phyloP scores from a whole-genome alignment of 2,888 invertebrate species.

The Rapana venosa region DNA sequence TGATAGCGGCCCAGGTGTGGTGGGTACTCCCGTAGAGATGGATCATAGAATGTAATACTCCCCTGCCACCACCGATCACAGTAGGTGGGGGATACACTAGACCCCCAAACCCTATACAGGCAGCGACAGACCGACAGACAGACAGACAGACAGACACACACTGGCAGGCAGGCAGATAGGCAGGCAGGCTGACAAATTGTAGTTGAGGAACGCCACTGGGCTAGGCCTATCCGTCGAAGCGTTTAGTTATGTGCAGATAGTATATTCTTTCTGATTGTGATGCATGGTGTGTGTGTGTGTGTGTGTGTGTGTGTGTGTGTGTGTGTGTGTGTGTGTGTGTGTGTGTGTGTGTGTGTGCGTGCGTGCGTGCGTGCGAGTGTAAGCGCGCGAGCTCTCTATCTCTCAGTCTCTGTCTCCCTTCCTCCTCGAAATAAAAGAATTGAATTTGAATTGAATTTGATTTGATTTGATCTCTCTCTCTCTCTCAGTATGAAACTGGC shows the following conservation, averaged over 20 bases:
- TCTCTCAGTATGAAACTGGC: no score
- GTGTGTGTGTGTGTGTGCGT: neutral
- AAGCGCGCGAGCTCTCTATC: neutral
- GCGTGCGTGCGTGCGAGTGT: neutral
- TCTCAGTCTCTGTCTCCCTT: no score
- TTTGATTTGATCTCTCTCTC: no score
- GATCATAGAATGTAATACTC: neutral
- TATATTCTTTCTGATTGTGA: no score
- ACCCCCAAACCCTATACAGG: neutral
- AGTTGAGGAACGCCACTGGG: no score
- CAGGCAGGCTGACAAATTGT: no score
- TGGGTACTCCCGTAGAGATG: neutral
- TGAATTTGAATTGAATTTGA: no score
- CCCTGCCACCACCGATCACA: neutral
- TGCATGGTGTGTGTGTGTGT: neutral
- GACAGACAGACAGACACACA: neutral
- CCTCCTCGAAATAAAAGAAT: no score
- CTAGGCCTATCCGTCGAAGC: no score
- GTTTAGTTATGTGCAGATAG: no score
- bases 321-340: neutral
- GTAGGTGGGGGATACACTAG: neutral
- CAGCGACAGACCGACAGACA: neutral
- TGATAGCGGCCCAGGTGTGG: constrained; percentile 11
- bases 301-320: neutral
- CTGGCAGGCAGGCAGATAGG: no score